phyloP scores from a whole-genome alignment of 2,888 invertebrate genomes.

The Muscina levida region DNA sequence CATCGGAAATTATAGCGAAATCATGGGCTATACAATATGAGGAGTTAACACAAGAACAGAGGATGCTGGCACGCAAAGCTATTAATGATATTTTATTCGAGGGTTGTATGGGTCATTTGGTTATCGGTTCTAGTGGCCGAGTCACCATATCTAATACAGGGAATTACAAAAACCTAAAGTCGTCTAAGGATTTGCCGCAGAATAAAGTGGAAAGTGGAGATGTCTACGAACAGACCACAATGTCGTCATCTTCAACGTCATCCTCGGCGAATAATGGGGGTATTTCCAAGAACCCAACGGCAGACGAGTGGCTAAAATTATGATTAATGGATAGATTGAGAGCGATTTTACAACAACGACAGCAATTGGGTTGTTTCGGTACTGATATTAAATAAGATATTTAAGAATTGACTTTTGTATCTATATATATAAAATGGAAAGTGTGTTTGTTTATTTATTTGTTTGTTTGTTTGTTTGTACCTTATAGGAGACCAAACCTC shows the following conservation, averaged over 20 bases:
- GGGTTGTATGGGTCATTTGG: conserved; percentile 75
- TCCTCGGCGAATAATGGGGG: conserved; percentile 14
- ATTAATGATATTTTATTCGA: conserved; percentile 76
- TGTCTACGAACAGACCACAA: conserved; percentile 44
- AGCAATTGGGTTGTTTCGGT: too few relatives aligned
- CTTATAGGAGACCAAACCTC: too few relatives aligned
- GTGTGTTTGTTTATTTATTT: too few relatives aligned
- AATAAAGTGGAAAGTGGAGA: conserved; percentile 55
- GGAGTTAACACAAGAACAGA: conserved; percentile 73
- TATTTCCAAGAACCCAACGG: conserved; percentile 13
- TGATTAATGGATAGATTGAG: too few relatives aligned
- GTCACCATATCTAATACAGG: conserved; percentile 15
- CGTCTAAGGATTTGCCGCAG: background rate
- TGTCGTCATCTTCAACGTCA: conserved; percentile 17
- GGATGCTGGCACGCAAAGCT: conserved; percentile 74
- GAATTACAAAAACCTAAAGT: conserved; percentile 24
- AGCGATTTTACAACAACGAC: too few relatives aligned
- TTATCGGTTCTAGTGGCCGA: conserved; percentile 43
- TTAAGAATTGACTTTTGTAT: too few relatives aligned
- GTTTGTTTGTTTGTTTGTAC: too few relatives aligned
- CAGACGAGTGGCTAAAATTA: conserved; percentile 50
- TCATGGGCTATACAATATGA: conserved; percentile 77
- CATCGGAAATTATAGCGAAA: conserved; percentile 73
- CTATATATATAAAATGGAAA: too few relatives aligned
- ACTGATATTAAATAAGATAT: too few relatives aligned